These are phyloP conservation scores for Sakesphorus luctuosus DNA, from an alignment of 2,113 vertebrate species.

Conservation along the genomic window DNA sequence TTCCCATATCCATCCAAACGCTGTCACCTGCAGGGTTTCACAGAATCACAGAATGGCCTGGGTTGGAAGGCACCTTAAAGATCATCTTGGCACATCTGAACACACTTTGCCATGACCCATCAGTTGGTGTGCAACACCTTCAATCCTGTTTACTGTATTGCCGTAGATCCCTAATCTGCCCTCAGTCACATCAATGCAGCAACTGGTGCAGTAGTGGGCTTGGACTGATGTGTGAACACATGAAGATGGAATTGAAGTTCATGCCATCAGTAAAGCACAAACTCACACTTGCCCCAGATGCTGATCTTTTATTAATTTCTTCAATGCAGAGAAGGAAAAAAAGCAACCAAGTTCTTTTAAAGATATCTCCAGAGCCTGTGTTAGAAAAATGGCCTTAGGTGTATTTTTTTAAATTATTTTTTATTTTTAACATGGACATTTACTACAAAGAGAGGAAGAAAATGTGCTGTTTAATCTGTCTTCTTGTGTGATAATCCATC, in stretches of 20 bases:
- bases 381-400: slow-evolving; percentile 32
- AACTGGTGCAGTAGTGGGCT: not conserved
- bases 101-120: not conserved
- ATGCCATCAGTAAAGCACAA: not conserved
- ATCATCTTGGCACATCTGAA: not conserved
- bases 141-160: not conserved
- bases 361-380: not conserved
- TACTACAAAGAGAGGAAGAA: slow-evolving; percentile 15
- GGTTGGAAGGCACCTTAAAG: not conserved
- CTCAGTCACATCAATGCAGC: not conserved
- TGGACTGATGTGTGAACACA: not conserved
- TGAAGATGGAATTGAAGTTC: not conserved
- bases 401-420: not conserved
- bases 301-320: slow-evolving; percentile 57
- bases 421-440: slow-evolving; percentile 9
- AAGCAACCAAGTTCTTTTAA: slow-evolving; percentile 10
- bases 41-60: not conserved
- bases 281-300: not conserved
- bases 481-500: not conserved
- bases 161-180: not conserved
- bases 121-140: not conserved
- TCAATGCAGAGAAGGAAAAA: slow-evolving; percentile 12
- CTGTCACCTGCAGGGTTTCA: not conserved
- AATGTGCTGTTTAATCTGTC: not conserved
- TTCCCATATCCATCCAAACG: not conserved